Base-by-base conservation (phyloP, 2,113 vertebrate species). In the Picathartes gymnocephalus region DNA sequence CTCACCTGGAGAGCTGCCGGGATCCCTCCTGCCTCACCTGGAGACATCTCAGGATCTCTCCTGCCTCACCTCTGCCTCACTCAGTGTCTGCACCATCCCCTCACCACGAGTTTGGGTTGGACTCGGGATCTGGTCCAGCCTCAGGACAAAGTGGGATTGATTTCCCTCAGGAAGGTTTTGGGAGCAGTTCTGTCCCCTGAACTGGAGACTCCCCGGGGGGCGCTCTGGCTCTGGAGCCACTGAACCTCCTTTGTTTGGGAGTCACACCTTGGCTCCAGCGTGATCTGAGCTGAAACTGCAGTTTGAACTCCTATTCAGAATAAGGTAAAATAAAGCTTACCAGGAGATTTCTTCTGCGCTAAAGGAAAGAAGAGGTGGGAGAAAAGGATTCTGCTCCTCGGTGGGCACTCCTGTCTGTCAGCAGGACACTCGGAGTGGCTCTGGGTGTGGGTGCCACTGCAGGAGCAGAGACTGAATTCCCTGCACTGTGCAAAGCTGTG, bases 271-370 rank as follows among this genome's bases (percentile, higher is more conserved):
- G 60, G 31, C 13, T 25, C 7, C 17, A 76, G 53, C 12, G 11
- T 0, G 4, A 4, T 4, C 11, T 9, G 62, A 47, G 23, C 15
- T 17, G 7, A 57, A 62, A 35, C 8, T 53, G 57, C 19, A 9
- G 23, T 45, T 31, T 22, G 40, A 68, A 31, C 20, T 42, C 62
- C n/a, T 70, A 7, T 10, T 80, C 44, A 8, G 58, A 62, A 42
- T 23, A 44, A 48, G 31, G 76, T 27, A 35, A 88, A 44, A 4
- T 27, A 28, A 76, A 54, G 30, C 39, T 90, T 33, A 21, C 37
- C 35, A 12, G 5, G 53, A 42, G 58, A 35, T 77, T 87, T 45
- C 33, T 86, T 57, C 13, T n/a, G 22, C 35, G 47, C 7, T 17
- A 7, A 35, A 48, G 15, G 35, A 58, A 23, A 48, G 31, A 28